Evolutionary conservation across 2,888 invertebrate species (phyloP).

Genomic region (Micropterix aruncella): DNA sequence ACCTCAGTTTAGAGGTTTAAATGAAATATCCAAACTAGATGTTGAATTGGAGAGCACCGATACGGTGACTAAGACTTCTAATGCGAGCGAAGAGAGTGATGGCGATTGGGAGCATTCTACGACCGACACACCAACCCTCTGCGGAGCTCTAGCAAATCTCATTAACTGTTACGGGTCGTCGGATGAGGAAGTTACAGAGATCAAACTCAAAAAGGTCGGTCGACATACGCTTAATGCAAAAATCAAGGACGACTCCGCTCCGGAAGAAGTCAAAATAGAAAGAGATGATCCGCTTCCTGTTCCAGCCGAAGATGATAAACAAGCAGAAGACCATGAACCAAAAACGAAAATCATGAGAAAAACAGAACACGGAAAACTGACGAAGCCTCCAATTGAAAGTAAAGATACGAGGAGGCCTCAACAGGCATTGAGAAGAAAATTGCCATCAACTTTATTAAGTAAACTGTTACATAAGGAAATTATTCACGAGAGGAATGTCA

Average conservation of each 20-base stretch:
- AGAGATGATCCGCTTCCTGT: slow-evolving; percentile 15
- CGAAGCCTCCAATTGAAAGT: slow-evolving; percentile 16
- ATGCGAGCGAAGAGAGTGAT: slow-evolving; percentile 15
- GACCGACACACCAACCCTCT: slow-evolving; percentile 20
- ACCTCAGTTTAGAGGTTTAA: slow-evolving; percentile 34
- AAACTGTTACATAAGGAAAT: slow-evolving; percentile 66
- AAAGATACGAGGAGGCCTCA: slow-evolving; percentile 7
- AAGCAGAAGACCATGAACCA: no score
- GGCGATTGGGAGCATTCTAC: slow-evolving; percentile 17
- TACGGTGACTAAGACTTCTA: slow-evolving; percentile 6
- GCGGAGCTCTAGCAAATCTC: slow-evolving; percentile 39
- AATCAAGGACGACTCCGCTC: slow-evolving; percentile 30
- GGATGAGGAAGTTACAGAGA: slow-evolving; percentile 24
- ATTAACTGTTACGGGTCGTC: slow-evolving; percentile 43
- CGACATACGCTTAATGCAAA: background rate
- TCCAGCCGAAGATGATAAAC: slow-evolving; percentile 9
- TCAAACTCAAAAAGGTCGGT: background rate
- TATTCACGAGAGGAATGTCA: slow-evolving; percentile 70
- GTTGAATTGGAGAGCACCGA: slow-evolving; percentile 24
- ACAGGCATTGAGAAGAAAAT: slow-evolving; percentile 3
- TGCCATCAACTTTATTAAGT: slow-evolving; percentile 46
- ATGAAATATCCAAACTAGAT: slow-evolving; percentile 19
- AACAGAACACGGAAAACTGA: slow-evolving; percentile 14
- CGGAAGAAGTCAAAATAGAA: slow-evolving; percentile 30
- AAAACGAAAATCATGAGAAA: slow-evolving; percentile 12